Conservation (phyloP, 1,140 invertebrate species). For the Nomia melanderi region DNA sequence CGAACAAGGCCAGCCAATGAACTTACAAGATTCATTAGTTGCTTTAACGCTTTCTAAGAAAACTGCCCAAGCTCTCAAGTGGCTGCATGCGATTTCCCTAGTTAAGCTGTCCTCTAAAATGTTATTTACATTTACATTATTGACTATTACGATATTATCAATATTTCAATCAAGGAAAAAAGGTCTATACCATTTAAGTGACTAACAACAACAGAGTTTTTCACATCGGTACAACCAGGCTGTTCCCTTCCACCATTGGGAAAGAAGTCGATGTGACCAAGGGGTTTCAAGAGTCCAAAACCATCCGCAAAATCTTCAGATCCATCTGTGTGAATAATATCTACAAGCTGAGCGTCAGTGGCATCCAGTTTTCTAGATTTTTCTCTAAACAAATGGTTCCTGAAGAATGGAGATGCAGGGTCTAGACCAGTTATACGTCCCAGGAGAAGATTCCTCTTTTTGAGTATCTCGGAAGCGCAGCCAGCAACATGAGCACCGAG, state of each 20-base stretch:
- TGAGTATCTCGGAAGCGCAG: slow-evolving; percentile 85
- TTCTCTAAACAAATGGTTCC: slow-evolving; percentile 79
- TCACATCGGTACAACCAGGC: slow-evolving; percentile 84
- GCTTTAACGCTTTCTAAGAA: slow-evolving; percentile 86
- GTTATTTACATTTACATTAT: not conserved
- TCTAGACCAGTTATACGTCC: slow-evolving; percentile 89
- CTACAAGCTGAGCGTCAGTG: slow-evolving; percentile 90
- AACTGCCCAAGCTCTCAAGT: slow-evolving; percentile 86
- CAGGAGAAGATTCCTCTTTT: slow-evolving; percentile 81
- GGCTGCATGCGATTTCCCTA: slow-evolving; percentile 86
- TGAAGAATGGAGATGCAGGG: slow-evolving; percentile 86
- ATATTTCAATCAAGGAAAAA: not conserved
- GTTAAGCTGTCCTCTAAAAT: slow-evolving; percentile 72
- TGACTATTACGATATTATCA: no score
- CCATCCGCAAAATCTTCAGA: slow-evolving; percentile 83
- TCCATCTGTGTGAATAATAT: slow-evolving; percentile 93
- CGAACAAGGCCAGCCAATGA: slow-evolving; percentile 79
- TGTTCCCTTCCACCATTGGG: slow-evolving; percentile 88
- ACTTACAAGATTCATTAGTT: slow-evolving; percentile 77
- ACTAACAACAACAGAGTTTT: slow-evolving; percentile 81
- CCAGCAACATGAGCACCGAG: slow-evolving; percentile 89
- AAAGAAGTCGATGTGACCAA: slow-evolving; percentile 87
- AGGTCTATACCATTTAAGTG: slow-evolving; percentile 74
- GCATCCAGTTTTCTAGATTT: slow-evolving; percentile 85
- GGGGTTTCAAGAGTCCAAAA: slow-evolving; percentile 85